phyloP scores from a whole-genome alignment of 2,888 invertebrate species.

The Sinohyriopsis cumingii region DNA sequence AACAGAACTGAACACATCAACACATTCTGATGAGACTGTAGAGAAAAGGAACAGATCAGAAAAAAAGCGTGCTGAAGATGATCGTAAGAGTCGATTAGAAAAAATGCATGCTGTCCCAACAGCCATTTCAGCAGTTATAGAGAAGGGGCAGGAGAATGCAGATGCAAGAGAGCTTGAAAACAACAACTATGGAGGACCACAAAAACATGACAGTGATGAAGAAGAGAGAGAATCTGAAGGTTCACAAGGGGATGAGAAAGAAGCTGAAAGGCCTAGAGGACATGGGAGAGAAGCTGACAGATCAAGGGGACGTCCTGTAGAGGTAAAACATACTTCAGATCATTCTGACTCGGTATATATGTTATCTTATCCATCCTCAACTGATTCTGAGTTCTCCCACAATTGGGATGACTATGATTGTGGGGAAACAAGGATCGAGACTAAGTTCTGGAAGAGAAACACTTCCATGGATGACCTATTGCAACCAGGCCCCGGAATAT shows the following conservation, averaged over 20 bases:
- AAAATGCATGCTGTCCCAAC: conserved; percentile 48
- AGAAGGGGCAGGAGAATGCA: conserved; percentile 4
- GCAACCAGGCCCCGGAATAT: too few species aligned
- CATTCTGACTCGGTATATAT: conserved; percentile 8
- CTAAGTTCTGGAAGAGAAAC: too few species aligned
- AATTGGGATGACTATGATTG: conserved; percentile 28
- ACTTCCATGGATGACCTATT: too few species aligned
- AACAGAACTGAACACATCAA: background rate
- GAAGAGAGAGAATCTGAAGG: background rate
- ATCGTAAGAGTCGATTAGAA: conserved; percentile 42
- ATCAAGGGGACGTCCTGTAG: too few species aligned
- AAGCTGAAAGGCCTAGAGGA: too few species aligned
- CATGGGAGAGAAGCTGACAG: too few species aligned
- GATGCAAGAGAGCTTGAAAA: conserved; percentile 14
- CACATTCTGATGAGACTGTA: background rate
- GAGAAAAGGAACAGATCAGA: background rate
- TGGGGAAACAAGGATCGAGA: too few species aligned
- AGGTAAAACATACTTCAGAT: too few species aligned
- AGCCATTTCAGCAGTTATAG: conserved; percentile 34
- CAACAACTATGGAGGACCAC: conserved; percentile 11
- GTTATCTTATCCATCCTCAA: conserved; percentile 37
- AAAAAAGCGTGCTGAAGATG: background rate
- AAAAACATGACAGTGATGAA: conserved; percentile 3
- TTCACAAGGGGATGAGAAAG: too few species aligned
- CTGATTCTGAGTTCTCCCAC: conserved; percentile 29